phyloP scores from a whole-genome alignment of 1,140 invertebrate genomes.

The Sminthurinus signatus region DNA sequence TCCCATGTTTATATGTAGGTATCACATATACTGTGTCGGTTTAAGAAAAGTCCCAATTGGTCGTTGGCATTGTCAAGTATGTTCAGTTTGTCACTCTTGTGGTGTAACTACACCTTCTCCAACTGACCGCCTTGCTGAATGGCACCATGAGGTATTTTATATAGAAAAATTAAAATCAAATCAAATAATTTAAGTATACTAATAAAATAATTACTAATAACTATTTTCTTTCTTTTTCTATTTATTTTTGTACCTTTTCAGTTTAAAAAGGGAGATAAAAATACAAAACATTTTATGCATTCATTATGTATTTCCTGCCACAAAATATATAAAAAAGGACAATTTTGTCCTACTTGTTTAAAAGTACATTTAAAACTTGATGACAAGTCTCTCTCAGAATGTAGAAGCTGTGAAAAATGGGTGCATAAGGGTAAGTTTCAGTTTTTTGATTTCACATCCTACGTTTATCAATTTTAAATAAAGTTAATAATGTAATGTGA shows the following conservation, averaged over 20 bases:
- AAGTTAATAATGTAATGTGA: no score
- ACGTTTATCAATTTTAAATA: neutral
- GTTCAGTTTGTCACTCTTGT: slow-evolving; percentile 60
- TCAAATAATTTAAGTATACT: no score
- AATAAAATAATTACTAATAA: neutral
- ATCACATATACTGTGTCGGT: slow-evolving; percentile 89
- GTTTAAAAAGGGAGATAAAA: slow-evolving; percentile 53
- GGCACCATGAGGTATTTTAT: slow-evolving; percentile 50
- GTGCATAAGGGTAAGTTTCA: slow-evolving; percentile 50
- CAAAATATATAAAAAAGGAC: slow-evolving; percentile 52
- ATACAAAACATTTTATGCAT: slow-evolving; percentile 50
- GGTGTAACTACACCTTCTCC: slow-evolving; percentile 48
- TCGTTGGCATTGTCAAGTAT: slow-evolving; percentile 81
- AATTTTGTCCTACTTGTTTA: slow-evolving; percentile 52
- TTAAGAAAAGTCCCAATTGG: slow-evolving; percentile 73
- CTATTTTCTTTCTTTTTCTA: neutral
- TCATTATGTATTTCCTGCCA: slow-evolving; percentile 52
- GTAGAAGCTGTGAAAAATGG: slow-evolving; percentile 53
- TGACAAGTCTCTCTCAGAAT: slow-evolving; percentile 51
- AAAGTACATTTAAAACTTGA: slow-evolving; percentile 51
- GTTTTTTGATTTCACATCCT: neutral
- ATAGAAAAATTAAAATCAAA: no score
- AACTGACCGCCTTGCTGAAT: slow-evolving; percentile 49
- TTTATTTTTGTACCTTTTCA: slow-evolving; percentile 42
- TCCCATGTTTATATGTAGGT: slow-evolving; percentile 48